These are phyloP conservation scores for Stercorarius parasiticus DNA, from an alignment of 2,113 vertebrate genomes.

Conservation along the genomic window DNA sequence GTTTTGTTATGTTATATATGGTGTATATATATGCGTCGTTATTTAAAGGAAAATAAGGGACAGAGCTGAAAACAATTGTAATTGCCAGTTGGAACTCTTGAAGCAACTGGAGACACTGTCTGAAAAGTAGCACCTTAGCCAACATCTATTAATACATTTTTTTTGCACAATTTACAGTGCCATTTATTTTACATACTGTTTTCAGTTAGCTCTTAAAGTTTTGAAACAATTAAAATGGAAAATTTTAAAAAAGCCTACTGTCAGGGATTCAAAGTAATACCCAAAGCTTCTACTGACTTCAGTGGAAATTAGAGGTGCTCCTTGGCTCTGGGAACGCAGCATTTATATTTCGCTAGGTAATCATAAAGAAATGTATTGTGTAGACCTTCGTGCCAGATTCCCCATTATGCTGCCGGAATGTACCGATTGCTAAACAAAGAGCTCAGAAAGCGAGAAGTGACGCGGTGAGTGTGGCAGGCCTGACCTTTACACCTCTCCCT, in stretches of 20 bases:
- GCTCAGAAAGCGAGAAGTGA: not conserved
- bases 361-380: not conserved
- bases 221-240: not conserved
- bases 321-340: not conserved
- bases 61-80: not conserved
- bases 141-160: not conserved
- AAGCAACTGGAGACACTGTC: not conserved
- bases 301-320: not conserved
- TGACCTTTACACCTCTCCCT: not conserved
- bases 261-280: not conserved
- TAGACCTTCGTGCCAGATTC: not conserved
- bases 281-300: not conserved
- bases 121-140: not conserved
- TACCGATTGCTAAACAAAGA: not conserved
- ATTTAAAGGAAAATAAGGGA: not conserved
- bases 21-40: not conserved
- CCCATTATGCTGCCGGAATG: not conserved
- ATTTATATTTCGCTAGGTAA: not conserved
- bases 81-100: not conserved
- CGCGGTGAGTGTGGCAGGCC: not conserved
- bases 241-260: not conserved
- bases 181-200: not conserved
- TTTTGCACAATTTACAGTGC: not conserved
- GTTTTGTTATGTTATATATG: not conserved
- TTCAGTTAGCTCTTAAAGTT: not conserved